Conservation (phyloP, 2,797 vertebrate genomes). For the Geotrypetes seraphini region DNA sequence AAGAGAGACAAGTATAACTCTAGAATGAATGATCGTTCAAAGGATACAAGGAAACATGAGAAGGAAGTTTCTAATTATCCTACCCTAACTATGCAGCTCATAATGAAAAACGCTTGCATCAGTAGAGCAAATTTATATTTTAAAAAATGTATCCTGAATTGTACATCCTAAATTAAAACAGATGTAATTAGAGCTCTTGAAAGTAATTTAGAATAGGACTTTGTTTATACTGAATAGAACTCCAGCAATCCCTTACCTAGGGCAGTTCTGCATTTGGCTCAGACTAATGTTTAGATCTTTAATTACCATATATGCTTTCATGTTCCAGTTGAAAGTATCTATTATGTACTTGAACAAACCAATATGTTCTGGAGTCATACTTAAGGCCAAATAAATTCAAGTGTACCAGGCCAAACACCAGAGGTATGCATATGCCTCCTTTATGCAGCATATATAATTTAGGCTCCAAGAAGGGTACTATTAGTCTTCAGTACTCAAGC, state of each 20-base stretch:
- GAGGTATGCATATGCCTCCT: background rate
- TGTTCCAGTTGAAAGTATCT: constrained; percentile 24
- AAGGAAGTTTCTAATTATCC: constrained; percentile 40
- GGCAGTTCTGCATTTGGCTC: constrained; percentile 26
- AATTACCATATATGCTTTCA: constrained; percentile 32
- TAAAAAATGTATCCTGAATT: constrained; percentile 35
- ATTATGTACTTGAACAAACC: constrained; percentile 28
- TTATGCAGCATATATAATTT: background rate
- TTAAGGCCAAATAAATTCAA: constrained; percentile 3
- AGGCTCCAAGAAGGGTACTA: no score
- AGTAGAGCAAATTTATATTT: constrained; percentile 37
- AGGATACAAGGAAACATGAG: no score
- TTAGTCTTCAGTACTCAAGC: no score
- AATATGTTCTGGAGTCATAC: background rate
- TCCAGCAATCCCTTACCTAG: constrained; percentile 32
- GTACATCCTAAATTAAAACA: constrained; percentile 41
- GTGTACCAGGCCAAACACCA: constrained; percentile 7
- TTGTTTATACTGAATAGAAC: constrained; percentile 34
- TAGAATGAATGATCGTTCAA: no score
- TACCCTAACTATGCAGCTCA: constrained; percentile 47
- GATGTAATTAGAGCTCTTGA: constrained; percentile 35
- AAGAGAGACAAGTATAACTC: no score
- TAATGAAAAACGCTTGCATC: constrained; percentile 58
- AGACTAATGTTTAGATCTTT: constrained; percentile 32
- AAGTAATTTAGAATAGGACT: constrained; percentile 38